Conservation (phyloP, 2,797 vertebrate genomes). For the Myotis findleyi region DNA sequence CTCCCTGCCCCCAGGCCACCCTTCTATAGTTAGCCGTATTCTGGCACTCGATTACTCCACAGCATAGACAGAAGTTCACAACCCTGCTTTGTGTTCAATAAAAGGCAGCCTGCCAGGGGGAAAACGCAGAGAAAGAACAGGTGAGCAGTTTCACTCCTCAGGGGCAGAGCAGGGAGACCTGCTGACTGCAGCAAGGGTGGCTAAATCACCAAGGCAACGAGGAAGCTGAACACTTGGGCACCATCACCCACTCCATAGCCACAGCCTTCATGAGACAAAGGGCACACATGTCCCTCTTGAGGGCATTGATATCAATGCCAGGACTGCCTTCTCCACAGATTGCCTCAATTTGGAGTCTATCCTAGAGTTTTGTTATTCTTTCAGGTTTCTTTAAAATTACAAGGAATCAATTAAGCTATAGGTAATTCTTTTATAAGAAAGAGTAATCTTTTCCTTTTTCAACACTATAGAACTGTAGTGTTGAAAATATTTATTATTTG, state of each 20-base stretch:
- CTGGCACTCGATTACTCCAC: neutral
- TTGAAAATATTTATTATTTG: neutral
- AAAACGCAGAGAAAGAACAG: conserved; percentile 16
- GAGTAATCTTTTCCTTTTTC: neutral
- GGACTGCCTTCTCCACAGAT: neutral
- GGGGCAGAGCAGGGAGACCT: conserved; percentile 29
- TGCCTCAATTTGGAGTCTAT: neutral
- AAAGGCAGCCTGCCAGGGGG: neutral
- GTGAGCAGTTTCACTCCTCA: neutral
- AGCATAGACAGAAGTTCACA: neutral
- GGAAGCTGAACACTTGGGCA: neutral
- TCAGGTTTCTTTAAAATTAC: conserved; percentile 2
- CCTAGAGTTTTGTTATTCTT: conserved; percentile 1
- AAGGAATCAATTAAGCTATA: neutral
- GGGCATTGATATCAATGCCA: neutral
- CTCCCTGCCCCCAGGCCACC: neutral
- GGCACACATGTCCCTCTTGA: neutral
- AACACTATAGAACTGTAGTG: neutral
- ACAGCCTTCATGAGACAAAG: neutral
- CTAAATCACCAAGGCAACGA: conserved; percentile 38
- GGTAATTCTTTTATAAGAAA: neutral
- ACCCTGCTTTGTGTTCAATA: neutral
- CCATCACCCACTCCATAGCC: neutral
- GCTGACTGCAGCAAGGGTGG: neutral
- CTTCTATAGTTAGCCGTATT: neutral